phyloP scores from a whole-genome alignment of 2,888 invertebrate genomes.

The Ornithoptera priamus region DNA sequence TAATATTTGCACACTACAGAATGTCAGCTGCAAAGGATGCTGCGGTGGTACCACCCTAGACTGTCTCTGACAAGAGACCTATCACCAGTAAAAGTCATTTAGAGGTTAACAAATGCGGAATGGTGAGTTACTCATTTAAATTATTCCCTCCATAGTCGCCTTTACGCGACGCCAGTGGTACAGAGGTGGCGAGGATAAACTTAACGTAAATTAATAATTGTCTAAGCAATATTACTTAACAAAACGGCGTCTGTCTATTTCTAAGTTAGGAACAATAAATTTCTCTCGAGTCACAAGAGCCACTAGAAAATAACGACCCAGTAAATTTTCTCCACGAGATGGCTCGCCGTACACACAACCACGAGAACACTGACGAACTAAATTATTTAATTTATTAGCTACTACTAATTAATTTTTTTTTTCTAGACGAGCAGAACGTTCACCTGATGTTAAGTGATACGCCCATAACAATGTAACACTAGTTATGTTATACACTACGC shows the following conservation, averaged over 20 bases:
- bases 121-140: background rate
- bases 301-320: conserved; percentile 47
- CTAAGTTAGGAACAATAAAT: conserved; percentile 40
- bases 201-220: background rate
- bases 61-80: too few relatives aligned
- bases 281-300: conserved; percentile 41
- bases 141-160: background rate
- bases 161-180: background rate
- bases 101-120: too few relatives aligned
- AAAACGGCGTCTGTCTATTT: conserved; percentile 26
- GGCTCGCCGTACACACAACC: conserved; percentile 34
- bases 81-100: too few relatives aligned
- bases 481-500: too few relatives aligned
- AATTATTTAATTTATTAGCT: background rate
- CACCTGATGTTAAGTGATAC: too few relatives aligned
- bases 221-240: background rate
- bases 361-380: background rate
- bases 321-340: conserved; percentile 43
- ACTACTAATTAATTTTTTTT: background rate
- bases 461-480: too few relatives aligned
- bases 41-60: too few relatives aligned
- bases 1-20: too few relatives aligned
- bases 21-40: too few relatives aligned
- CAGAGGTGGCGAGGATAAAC: background rate
- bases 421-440: too few relatives aligned